Conservation (phyloP, 1,140 invertebrate species). For the Lepidurus couesii region DNA sequence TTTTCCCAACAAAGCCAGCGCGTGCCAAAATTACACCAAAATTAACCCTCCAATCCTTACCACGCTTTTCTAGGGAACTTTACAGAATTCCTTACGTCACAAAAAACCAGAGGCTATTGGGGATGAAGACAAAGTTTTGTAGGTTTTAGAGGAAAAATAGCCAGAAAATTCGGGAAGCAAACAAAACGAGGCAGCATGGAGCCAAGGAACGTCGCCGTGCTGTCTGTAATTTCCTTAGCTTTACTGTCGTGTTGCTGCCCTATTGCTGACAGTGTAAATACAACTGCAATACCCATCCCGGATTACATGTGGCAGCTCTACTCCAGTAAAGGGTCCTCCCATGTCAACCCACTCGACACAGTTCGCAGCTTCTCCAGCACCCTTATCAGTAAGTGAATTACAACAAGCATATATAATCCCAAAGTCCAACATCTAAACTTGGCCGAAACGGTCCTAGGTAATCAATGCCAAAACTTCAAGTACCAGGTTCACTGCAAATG, state of each 20-base stretch:
- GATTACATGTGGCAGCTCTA: slow-evolving; percentile 15
- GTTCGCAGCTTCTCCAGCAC: not conserved
- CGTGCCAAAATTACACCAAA: not conserved
- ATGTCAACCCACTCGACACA: not conserved
- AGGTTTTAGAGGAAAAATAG: not conserved
- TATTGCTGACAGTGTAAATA: not conserved
- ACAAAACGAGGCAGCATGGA: slow-evolving; percentile 4
- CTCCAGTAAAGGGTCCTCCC: not conserved
- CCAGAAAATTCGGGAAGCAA: not conserved
- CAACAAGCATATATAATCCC: not conserved
- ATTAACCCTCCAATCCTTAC: not conserved
- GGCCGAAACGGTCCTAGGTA: not conserved
- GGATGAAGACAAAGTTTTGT: not conserved
- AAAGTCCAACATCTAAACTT: not conserved
- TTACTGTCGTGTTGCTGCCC: not conserved
- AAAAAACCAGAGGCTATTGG: not conserved
- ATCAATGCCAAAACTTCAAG: not conserved
- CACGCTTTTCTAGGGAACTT: not conserved
- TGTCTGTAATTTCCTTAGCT: not conserved
- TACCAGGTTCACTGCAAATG: not conserved
- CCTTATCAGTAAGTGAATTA: not conserved
- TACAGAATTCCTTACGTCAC: not conserved
- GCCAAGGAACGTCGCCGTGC: slow-evolving; percentile 6
- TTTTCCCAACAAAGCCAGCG: not conserved
- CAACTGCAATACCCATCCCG: not conserved